Base-by-base conservation (phyloP, 2,113 vertebrate species). In the Gila orcuttii region DNA sequence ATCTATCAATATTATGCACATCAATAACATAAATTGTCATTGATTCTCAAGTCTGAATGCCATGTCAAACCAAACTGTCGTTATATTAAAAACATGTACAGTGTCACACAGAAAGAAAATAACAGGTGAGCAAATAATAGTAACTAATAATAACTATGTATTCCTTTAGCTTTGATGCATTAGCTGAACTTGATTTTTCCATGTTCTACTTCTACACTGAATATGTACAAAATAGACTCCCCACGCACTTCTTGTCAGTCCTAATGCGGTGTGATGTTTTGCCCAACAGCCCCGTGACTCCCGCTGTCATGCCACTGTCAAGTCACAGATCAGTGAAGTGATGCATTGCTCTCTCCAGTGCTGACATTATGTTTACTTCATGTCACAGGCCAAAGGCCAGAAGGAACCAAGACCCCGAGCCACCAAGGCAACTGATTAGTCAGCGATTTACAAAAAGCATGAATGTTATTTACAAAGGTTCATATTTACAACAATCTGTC, bases 281-380 rank as follows among this genome's bases (percentile, higher is more conserved):
- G 55, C 45, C 33, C 64, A 25, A 28, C 45, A 66, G 23, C 42
- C 71, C 50, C n/a, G 2, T 55, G 84, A 31, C 52, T 64, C 82
- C 66, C 80, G 75, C 88, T 91, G 91, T 90, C 91, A 91, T 75
- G 73, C 55, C 17, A 28, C 79, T 50, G 81, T 83, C 60, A 79
- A 15, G 85, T 79, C 83, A 87, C 33, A 83, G 85, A 6, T 83
- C 73, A 23, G 76, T 79, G 57, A 88, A 89, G 89, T 92, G 86
- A 89, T 79, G 92, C 89, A 79, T 93, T 88, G 89, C 57, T 79
- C 88, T 82, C 86, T 86, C 85, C 76, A 57, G 11, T 87, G 90
- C 86, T 91, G 91, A 91, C 90, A 90, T 83, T 75, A 78, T 86
- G 86, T 89, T 90, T 85, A 83, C 80, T 85, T 88, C 73, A 75